Base-by-base conservation (phyloP, 2,888 invertebrate genomes). In the Synanthedon andrenaeformis region DNA sequence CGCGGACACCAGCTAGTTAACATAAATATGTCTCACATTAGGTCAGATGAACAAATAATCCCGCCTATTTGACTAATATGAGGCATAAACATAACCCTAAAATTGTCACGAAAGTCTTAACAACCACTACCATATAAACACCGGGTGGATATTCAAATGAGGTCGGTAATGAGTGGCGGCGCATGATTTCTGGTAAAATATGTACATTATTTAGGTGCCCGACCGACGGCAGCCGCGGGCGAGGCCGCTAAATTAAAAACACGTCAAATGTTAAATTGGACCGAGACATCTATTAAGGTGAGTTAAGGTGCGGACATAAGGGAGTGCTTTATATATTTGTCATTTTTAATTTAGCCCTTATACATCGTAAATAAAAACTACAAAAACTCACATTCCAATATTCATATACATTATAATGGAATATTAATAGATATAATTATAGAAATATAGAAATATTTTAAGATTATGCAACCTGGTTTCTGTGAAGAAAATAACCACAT, bases 221-320 rank as follows among this genome's bases (percentile, higher is more conserved):
- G 53, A 60, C 62, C 72, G 82, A 76, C 84, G 76, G 85, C 81
- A 78, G 86, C 85, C 86, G 80, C 85, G 63, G 87, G 86, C 86
- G 73, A 71, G 68, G 73, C 72, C 76, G 84, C 80, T 87, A 87
- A 87, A 87, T 87, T 87, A 86, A 87, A 87, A 87, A 86, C 82
- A 86, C 84, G 87, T 86, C 87, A 86, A 83, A 85, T 79, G 79
- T 77, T 85, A 87, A 87, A 87, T 86, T 86, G 87, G 86, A 77
- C 79, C 83, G 85, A 83, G 83, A 87, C 82, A 86, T 86, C 87
- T 87, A 87, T 87, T 86, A 86, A 84, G 79, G 76, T 70, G 67
- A 58, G 64, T 71, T 65, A 70, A 60, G 82, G 57, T 53, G 61
- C 51, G 72, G 58, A 60, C 66, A 79, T 59, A 70, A 48, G 70